Base-by-base conservation (phyloP, 1,140 invertebrate species). In the Hermetia illucens region DNA sequence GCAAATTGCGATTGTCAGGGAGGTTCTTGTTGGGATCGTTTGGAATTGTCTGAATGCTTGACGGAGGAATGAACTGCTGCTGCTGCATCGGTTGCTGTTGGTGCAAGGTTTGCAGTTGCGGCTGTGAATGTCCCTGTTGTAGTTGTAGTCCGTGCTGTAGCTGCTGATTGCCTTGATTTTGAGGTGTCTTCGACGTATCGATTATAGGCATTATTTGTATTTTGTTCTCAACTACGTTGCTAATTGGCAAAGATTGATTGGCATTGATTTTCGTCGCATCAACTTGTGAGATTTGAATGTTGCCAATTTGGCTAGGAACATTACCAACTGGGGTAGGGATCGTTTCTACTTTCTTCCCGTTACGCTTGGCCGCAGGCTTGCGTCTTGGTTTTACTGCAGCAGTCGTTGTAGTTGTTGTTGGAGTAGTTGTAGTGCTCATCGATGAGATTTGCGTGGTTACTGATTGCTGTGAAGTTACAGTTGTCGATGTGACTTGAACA, bases 151-250 rank as follows among this genome's bases (percentile, higher is more conserved):
- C n/a, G 8, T 44, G 21, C 39, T 13, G 39, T 17, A 5, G n/a
- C 20, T 19, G 32, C 18, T 8, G 39, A 34, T 15, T 20, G 35
- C 17, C 25, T n/a, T n/a, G 35, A 25, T 25, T 21, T 33, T 8
- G 15, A 34, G 17, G n/a, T 43, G 33, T 38, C 21, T 16, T 29
- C n/a, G 13, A 22, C 24, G 15, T 29, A 13, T 49, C 48, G 9
- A 61, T 32, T 12, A 61, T 61, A 3, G 58, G 58, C 53, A 60
- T 61, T 6, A 61, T 61, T 44, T 61, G 58, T 21, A 61, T 61
- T 46, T 61, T 61, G 34, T 61, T 61, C 38, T 60, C 57, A 2
- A 60, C 58, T 15, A 47, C 39, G 29, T 43, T 51, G 45, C 43
- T 46, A 16, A 53, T 36, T 21, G 47, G 47, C 39, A 52, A 5